These are phyloP conservation scores for Genyomyrus donnyi DNA, from an alignment of 2,113 vertebrate species.

Conservation along the genomic window DNA sequence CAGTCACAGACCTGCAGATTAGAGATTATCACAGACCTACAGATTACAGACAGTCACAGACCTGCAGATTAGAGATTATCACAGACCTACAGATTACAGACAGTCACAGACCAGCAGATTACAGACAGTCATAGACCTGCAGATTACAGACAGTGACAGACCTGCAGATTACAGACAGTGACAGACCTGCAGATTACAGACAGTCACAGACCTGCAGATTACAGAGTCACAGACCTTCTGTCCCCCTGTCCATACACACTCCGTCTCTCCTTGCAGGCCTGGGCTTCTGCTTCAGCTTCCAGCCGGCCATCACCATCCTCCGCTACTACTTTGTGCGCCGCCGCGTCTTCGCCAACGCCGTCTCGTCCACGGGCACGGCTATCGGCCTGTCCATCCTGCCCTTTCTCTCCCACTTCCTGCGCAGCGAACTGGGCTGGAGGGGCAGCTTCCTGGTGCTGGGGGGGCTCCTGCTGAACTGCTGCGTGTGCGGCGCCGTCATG, in stretches of 20 bases:
- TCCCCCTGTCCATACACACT: not conserved
- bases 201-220: too few relatives aligned
- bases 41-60: not conserved
- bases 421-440: slow-evolving; percentile 70
- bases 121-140: too few relatives aligned
- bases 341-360: slow-evolving; percentile 61
- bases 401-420: slow-evolving; percentile 58
- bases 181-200: not conserved
- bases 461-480: slow-evolving; percentile 69
- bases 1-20: not conserved
- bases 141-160: too few relatives aligned
- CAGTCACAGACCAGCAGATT: not conserved
- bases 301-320: slow-evolving; percentile 65
- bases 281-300: slow-evolving; percentile 73
- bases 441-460: slow-evolving; percentile 75
- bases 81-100: not conserved
- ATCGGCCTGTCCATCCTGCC: slow-evolving; percentile 68
- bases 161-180: too few relatives aligned
- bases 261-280: slow-evolving; percentile 53
- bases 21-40: not conserved
- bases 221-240: not conserved
- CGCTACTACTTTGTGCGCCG: slow-evolving; percentile 69
- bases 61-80: accelerated
- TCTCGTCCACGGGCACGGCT: slow-evolving; percentile 68
- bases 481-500: slow-evolving; percentile 72